Conservation (phyloP, 2,113 vertebrate species). For the Pleuronectes platessa region DNA sequence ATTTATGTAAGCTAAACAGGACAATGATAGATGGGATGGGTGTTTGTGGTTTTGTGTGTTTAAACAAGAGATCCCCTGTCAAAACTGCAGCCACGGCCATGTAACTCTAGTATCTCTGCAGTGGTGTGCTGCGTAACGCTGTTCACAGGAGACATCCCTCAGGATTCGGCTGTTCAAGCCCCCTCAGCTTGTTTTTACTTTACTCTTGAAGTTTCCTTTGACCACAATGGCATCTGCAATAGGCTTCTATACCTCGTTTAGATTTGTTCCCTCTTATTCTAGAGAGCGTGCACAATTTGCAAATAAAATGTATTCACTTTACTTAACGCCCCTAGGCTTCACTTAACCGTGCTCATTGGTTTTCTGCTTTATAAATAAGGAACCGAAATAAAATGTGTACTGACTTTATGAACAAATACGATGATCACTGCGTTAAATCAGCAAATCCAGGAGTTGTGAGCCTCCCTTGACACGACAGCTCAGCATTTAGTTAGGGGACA, state of each 20-base stretch:
- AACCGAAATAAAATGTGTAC: not conserved
- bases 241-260: constrained; percentile 4
- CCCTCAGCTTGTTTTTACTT: constrained; percentile 18
- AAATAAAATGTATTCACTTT: not conserved
- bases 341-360: not conserved
- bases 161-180: constrained; percentile 12
- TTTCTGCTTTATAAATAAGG: not conserved
- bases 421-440: too few species aligned
- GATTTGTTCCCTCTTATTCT: not conserved
- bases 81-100: constrained; percentile 47
- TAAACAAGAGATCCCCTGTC: constrained; percentile 64
- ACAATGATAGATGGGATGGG: constrained; percentile 63
- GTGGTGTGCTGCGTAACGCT: constrained; percentile 5
- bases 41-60: constrained; percentile 67
- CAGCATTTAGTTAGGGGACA: too few species aligned
- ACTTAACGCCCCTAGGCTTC: too few species aligned
- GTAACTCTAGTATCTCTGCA: constrained; percentile 44
- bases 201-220: constrained; percentile 22
- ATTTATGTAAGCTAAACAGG: constrained; percentile 67
- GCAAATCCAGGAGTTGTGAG: too few species aligned
- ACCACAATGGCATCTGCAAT: constrained; percentile 13
- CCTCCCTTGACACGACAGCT: too few species aligned
- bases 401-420: not conserved
- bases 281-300: not conserved
- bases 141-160: constrained; percentile 1